Base-by-base conservation (phyloP, 1,140 invertebrate genomes). In the Tyrophagus putrescentiae region DNA sequence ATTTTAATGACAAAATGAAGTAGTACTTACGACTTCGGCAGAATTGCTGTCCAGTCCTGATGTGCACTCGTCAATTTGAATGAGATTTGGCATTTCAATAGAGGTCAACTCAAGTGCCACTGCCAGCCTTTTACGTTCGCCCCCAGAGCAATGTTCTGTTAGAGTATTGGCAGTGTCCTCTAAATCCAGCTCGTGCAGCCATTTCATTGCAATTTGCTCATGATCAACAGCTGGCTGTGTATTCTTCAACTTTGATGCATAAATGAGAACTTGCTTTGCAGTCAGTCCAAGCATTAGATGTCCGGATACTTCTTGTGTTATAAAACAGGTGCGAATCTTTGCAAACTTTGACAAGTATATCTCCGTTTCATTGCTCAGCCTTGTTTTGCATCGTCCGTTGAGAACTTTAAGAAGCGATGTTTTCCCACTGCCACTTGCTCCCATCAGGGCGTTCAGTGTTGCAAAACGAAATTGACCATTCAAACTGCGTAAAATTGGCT, bases 261-360 rank as follows among this genome's bases (percentile, higher is more conserved):
- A 48, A 7, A 7, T 48, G 6, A 48, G 5, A n/a, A 29, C 18
- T n/a, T 48, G 44, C 7, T n/a, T n/a, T 7, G 31, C 44, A 7
- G 44, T 48, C 18, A 48, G 18, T 13, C 44, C 44, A 6, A 27
- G 7, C 13, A n/a, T n/a, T 6, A 48, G 18, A 48, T 48, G 44
- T 7, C 31, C 44, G 44, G 23, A 27, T 48, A 6, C 13, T 13
- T 48, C 44, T 48, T 48, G 44, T 27, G 44, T 27, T 48, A 48
- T 48, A 48, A 48, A 48, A 48, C 5, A 48, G 13, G 44, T 48
- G 23, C 44, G 5, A 48, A 48, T 48, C 31, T 48, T 48, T 48
- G 25, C 6, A 48, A 27, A 48, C 31, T 48, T 48, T 6, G 5
- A 6, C 18, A 48, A 48, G 31, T 48, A 48, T 27, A 48, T n/a